phyloP scores from a whole-genome alignment of 2,888 invertebrate species.

The Lymantria dispar region DNA sequence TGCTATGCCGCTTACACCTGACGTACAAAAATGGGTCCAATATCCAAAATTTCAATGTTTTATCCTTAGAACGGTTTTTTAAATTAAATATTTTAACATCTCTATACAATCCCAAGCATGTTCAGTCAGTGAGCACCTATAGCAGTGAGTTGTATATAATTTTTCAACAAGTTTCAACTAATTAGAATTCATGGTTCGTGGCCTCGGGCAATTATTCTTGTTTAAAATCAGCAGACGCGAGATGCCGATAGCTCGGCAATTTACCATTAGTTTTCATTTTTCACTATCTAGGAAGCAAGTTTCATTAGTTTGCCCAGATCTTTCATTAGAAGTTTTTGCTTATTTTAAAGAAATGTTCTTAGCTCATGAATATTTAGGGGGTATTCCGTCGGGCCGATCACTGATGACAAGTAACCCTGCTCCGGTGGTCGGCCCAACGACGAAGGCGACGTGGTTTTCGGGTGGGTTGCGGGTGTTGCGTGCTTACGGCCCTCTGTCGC shows the following conservation, averaged over 20 bases:
- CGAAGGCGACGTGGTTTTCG: no score
- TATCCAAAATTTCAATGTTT: no score
- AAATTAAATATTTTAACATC: conserved; percentile 17
- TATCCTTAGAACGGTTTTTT: no score
- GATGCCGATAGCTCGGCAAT: conserved; percentile 28
- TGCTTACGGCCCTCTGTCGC: no score
- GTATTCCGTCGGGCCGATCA: no score
- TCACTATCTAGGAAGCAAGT: conserved; percentile 2
- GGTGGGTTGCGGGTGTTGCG: no score
- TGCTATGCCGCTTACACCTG: no score
- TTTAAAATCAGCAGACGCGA: conserved; percentile 34
- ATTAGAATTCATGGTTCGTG: conserved; percentile 36
- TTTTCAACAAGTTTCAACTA: conserved; percentile 58
- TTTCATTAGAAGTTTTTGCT: conserved; percentile 7
- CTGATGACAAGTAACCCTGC: no score
- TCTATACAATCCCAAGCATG: conserved; percentile 22
- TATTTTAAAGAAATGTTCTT: conserved; percentile 11
- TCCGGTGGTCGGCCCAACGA: no score
- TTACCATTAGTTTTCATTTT: conserved; percentile 16
- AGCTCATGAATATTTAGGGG: conserved; percentile 1
- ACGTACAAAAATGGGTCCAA: no score
- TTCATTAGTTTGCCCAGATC: conserved; percentile 2
- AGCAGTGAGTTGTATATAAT: conserved; percentile 42
- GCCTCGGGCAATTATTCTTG: conserved; percentile 49
- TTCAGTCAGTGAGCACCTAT: conserved; percentile 27